Evolutionary conservation across 2,888 invertebrate species (phyloP), one percentile per base, ranked within the genome.

Genomic region (Himalopsyche kuldschensis): DNA sequence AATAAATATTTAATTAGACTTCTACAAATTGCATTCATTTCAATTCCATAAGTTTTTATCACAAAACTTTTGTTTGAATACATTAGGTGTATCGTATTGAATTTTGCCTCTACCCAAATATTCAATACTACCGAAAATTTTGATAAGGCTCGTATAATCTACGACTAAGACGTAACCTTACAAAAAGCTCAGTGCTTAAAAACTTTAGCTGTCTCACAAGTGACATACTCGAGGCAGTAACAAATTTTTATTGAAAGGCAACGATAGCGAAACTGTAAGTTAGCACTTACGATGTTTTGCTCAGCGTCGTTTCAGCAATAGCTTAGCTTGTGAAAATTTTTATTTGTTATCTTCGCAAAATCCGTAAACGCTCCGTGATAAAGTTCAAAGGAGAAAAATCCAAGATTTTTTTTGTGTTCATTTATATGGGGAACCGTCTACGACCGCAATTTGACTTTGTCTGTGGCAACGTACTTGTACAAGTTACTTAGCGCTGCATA

Each of bases 391-490:
- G 27, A 69, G 69, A 69, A 69, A 69, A 69, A 69, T 69, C 69
- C 69, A 69, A 30, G 69, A 69, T 69, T 27, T 63, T 69, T 55
- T 69, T 69, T 27, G 63, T 27, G 69, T 30, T 69, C 27, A 69
- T 69, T 69, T 69, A 30, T 69, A 27, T 30, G 69, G 27, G 20
- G 69, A 15, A 8, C 27, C 69, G 69, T 30, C 69, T 69, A 69
- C 69, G 69, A 69, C 69, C 69, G 69, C 69, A 69, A 69, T 69
- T 69, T 69, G 69, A 69, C 69, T 69, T 69, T 69, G 69, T 69
- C 69, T 69, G 69, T 69, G 30, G 4, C 27, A 69, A 69, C 69
- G 69, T 30, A 69, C 69, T 69, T 69, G 69, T 27, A 30, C 69
- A 69, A 69, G 69, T 69, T 27, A 69, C 69, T 69, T 27, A 69